These are phyloP conservation scores for Lamprologus lemairii DNA, from an alignment of 2,113 vertebrate genomes.

Conservation along the genomic window DNA sequence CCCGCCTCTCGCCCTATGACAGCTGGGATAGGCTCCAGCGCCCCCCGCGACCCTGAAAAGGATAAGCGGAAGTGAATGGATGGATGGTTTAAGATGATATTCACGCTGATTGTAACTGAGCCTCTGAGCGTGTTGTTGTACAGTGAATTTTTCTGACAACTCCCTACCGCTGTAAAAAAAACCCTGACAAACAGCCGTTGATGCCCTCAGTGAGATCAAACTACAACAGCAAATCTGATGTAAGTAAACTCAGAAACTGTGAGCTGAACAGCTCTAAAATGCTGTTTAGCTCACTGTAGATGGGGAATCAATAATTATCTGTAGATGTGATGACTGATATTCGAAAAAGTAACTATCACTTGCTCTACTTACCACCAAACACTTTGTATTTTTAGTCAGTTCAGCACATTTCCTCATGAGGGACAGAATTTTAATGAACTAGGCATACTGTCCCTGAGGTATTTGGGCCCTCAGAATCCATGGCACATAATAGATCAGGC, in stretches of 20 bases:
- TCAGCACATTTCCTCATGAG: slow-evolving; percentile 8
- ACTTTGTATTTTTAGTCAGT: neutral
- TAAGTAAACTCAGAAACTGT: neutral
- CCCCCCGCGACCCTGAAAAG: too few relatives aligned
- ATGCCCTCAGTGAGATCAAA: neutral
- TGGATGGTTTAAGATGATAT: neutral
- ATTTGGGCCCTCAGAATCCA: slow-evolving; percentile 2
- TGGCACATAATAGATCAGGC: slow-evolving; percentile 42
- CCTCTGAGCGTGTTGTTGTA: neutral
- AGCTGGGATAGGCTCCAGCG: too few relatives aligned
- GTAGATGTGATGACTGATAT: neutral
- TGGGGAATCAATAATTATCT: neutral
- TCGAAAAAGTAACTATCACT: neutral
- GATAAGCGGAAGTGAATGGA: too few relatives aligned
- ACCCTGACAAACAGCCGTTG: rapidly evolving
- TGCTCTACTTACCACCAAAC: neutral
- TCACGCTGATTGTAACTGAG: neutral
- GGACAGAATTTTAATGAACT: slow-evolving; percentile 13
- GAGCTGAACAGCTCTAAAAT: neutral
- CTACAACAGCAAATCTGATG: neutral
- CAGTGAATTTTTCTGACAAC: neutral
- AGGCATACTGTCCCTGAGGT: slow-evolving; percentile 32
- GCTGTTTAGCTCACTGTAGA: neutral
- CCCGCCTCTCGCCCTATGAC: too few relatives aligned
- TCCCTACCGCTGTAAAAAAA: neutral